Percentiles rank a stretch among this genome's conserved stretches.
Conservation (phyloP, 2,888 invertebrate genomes). For the Drosophila falleni region DNA sequence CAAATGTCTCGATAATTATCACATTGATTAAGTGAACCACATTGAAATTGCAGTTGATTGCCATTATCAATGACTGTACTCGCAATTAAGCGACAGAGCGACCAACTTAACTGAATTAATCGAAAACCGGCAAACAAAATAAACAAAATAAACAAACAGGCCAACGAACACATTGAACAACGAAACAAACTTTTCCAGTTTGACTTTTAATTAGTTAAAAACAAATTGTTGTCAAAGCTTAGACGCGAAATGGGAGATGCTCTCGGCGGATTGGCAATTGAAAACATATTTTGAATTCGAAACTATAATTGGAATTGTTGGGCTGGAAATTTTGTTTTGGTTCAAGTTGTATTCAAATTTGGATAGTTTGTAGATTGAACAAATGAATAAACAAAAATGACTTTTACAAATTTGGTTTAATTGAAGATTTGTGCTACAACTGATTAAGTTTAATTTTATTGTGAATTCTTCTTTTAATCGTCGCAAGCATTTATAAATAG, state of each 20-base stretch:
- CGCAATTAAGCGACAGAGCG: conserved; percentile 14
- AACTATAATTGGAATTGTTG: conserved; percentile 12
- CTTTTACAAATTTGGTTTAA: background rate
- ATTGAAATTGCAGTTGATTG: conserved; percentile 47
- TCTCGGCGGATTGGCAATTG: conserved; percentile 20
- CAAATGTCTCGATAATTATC: conserved; percentile 62
- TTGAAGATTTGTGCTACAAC: background rate
- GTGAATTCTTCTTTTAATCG: no score
- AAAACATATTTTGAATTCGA: conserved; percentile 14
- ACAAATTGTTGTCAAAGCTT: conserved; percentile 26
- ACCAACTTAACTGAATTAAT: conserved; percentile 43
- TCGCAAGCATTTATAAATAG: no score
- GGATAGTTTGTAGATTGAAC: background rate
- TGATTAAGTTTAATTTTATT: no score
- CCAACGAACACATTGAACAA: conserved; percentile 4
- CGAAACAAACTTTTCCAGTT: conserved; percentile 8
- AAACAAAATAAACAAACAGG: conserved; percentile 14
- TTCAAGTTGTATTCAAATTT: background rate
- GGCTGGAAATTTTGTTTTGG: background rate
- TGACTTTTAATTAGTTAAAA: conserved; percentile 41
- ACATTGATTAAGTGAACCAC: conserved; percentile 50
- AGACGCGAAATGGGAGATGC: conserved; percentile 6
- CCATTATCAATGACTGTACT: conserved; percentile 15
- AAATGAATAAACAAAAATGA: no score
- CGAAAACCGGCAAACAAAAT: conserved; percentile 23